phyloP scores from a whole-genome alignment of 2,797 vertebrate species.

The Knipowitschia caucasica region DNA sequence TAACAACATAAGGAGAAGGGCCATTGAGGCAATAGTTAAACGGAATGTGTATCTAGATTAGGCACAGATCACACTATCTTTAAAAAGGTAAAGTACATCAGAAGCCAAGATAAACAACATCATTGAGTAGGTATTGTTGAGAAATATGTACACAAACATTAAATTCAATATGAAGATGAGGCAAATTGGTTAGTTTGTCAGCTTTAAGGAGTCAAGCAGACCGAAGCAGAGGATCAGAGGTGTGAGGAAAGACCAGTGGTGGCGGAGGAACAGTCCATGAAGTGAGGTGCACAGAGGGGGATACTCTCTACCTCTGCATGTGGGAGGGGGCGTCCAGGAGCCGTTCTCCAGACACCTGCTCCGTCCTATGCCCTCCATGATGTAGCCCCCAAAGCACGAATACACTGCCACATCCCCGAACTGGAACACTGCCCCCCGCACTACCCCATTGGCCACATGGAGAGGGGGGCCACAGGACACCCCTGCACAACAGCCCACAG shows the following conservation, averaged over 20 bases:
- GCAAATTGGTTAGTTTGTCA: not conserved
- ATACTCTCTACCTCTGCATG: constrained; percentile 87
- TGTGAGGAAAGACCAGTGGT: constrained; percentile 11
- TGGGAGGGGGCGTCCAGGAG: constrained; percentile 89
- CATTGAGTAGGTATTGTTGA: too few relatives aligned
- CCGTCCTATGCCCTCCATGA: constrained; percentile 86
- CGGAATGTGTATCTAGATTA: too few relatives aligned
- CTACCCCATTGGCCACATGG: constrained; percentile 86
- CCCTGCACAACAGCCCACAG: constrained; percentile 80
- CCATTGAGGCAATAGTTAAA: too few relatives aligned
- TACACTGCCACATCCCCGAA: constrained; percentile 91
- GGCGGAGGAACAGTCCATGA: constrained; percentile 2
- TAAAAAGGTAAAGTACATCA: too few relatives aligned
- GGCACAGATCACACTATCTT: too few relatives aligned
- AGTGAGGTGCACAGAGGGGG: constrained; percentile 5
- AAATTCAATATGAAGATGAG: not conserved
- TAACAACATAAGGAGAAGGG: too few relatives aligned
- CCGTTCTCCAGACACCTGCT: constrained; percentile 92
- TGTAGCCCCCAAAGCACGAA: constrained; percentile 91
- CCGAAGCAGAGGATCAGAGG: not conserved
- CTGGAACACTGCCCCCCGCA: constrained; percentile 86
- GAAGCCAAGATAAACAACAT: too few relatives aligned
- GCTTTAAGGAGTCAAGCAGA: constrained; percentile 2
- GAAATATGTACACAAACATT: too few relatives aligned
- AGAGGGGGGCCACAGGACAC: constrained; percentile 89